Base-by-base conservation (phyloP, 1,140 invertebrate genomes). In the Aphelinus certus region DNA sequence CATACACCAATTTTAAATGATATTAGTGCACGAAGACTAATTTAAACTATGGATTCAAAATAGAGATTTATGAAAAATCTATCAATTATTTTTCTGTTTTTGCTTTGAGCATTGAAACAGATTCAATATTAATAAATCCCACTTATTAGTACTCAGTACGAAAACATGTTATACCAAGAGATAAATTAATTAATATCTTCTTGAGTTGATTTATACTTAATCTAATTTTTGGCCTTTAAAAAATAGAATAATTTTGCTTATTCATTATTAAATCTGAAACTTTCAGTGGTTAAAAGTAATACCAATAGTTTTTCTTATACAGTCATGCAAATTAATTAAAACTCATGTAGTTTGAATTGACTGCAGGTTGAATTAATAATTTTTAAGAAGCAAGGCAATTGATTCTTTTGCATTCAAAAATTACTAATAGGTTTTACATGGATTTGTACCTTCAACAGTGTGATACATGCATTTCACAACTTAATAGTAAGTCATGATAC, bases 151-250 rank as follows among this genome's bases (percentile, higher is more conserved):
- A 26, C 26, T 26, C 26, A 26, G 26, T 26, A 26, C 26, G 26
- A 26, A 26, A 26, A 26, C 26, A 26, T 26, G 26, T 26, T 26
- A 26, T 26, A 26, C 26, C 26, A 26, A 26, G 26, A 26, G 26
- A 26, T 26, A 26, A 26, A 26, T 26, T 26, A 26, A 26, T 26
- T 26, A 26, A 26, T 26, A 26, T 26, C 26, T 26, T 26, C 26
- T 26, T 26, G 26, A 26, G 53, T 45, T 47, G 42, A 48, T 56
- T 1, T 10, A 45, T 53, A 65, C 70, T 72, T 65, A 72, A 57
- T 48, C 62, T 72, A 72, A 64, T 72, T 72, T 72, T 72, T 72
- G 70, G 70, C 53, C 42, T 72, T 63, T 48, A 48, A 65, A 72
- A 48, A 9, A 72, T 47, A 49, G 5, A 63, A 61, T 42, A 62